phyloP scores from a whole-genome alignment of 2,888 invertebrate genomes.

The Drosophila ustulata region DNA sequence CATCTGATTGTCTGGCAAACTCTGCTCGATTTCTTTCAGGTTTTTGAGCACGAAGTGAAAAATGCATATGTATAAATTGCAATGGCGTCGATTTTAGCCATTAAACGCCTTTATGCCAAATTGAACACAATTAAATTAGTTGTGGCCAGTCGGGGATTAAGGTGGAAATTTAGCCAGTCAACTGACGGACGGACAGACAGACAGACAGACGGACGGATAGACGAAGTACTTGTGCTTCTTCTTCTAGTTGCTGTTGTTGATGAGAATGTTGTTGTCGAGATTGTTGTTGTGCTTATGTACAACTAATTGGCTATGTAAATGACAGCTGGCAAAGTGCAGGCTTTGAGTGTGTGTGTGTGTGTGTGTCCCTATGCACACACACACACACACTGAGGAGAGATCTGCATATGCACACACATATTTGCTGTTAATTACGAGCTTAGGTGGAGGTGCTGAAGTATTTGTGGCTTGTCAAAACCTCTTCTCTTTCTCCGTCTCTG shows the following conservation, averaged over 20 bases:
- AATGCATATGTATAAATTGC: constrained; percentile 34
- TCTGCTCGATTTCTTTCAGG: not conserved
- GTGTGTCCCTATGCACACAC: constrained; percentile 6
- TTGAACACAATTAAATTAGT: constrained; percentile 80
- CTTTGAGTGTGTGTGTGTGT: constrained; percentile 33
- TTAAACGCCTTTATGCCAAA: constrained; percentile 76
- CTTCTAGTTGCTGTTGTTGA: constrained; percentile 20
- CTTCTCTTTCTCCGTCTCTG: not conserved
- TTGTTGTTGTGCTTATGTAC: constrained; percentile 62
- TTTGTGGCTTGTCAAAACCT: constrained; percentile 59
- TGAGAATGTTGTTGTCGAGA: not conserved
- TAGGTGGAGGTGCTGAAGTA: constrained; percentile 62
- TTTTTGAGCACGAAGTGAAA: constrained; percentile 31
- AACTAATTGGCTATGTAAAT: constrained; percentile 78
- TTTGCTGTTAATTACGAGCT: constrained; percentile 74
- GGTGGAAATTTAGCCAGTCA: constrained; percentile 44
- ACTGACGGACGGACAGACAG: not conserved
- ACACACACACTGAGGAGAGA: constrained; percentile 4
- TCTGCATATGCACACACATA: constrained; percentile 20
- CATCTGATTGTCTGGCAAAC: not conserved
- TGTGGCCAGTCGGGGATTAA: constrained; percentile 73
- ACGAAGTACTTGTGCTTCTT: constrained; percentile 10
- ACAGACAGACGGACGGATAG: not conserved
- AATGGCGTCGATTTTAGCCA: constrained; percentile 25
- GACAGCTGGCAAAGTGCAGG: constrained; percentile 59